Evolutionary conservation across 2,888 invertebrate genomes (phyloP).

Genomic region (Scelioninae gen. 2): DNA sequence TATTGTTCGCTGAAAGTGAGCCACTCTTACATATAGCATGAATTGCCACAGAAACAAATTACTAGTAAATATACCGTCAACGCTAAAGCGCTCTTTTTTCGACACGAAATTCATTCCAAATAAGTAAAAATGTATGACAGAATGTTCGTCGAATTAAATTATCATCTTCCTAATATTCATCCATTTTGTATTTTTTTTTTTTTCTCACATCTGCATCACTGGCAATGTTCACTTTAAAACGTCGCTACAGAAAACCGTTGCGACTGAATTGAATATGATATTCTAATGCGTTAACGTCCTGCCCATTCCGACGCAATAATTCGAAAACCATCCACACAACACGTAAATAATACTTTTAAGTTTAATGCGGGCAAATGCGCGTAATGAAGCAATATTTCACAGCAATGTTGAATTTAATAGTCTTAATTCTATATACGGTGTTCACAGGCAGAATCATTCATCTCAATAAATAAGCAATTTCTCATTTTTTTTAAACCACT

Average conservation of each 20-base stretch:
- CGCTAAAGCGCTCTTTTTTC: no score
- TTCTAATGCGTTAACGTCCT: conserved; percentile 1
- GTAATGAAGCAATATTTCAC: conserved; percentile 23
- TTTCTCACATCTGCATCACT: no score
- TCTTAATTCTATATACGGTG: conserved; percentile 24
- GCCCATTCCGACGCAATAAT: neutral
- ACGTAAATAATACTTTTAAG: conserved; percentile 22
- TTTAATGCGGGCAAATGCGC: conserved; percentile 24
- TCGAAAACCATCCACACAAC: conserved; percentile 4
- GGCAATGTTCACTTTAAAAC: no score
- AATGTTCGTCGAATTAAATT: no score
- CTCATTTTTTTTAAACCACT: conserved; percentile 8
- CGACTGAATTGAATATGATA: conserved; percentile 1
- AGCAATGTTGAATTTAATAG: conserved; percentile 22
- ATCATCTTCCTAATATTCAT: no score
- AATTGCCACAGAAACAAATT: conserved; percentile 1
- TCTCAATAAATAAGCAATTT: conserved; percentile 16
- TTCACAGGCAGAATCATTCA: conserved; percentile 4
- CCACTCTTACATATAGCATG: neutral
- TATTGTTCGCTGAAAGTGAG: neutral
- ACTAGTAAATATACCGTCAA: neutral
- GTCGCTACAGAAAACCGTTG: neutral
- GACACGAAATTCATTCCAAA: no score
- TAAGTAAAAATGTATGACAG: no score
- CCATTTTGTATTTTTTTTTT: neutral